Conservation (phyloP, 2,888 invertebrate species). For the Autographa pulchrina region DNA sequence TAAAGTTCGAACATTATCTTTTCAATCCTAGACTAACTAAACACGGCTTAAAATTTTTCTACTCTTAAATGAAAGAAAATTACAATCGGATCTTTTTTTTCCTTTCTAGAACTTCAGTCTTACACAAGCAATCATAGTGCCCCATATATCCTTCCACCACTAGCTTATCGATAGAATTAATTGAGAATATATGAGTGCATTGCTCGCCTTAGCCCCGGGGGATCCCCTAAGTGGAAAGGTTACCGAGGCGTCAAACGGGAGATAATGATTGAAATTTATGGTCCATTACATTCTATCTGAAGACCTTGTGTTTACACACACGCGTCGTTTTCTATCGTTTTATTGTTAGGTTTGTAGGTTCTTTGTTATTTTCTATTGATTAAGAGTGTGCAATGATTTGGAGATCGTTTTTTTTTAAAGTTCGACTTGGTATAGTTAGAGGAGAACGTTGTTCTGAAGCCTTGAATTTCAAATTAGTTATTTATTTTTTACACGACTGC, state of each 20-base stretch:
- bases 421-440: no score
- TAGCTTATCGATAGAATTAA: not conserved
- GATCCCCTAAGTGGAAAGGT: slow-evolving; percentile 14
- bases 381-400: not conserved
- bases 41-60: no score
- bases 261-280: slow-evolving; percentile 7
- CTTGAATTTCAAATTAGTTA: no score
- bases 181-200: not conserved
- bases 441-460: no score
- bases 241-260: slow-evolving; percentile 15
- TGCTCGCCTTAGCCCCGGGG: not conserved
- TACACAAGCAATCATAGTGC: not conserved
- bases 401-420: not conserved
- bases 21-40: no score
- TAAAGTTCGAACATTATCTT: no score
- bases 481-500: no score
- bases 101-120: not conserved
- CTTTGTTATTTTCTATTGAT: not conserved
- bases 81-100: not conserved
- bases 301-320: not conserved
- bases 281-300: not conserved
- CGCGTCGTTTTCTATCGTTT: not conserved
- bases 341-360: not conserved
- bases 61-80: no score
- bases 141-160: not conserved